Percentiles rank a stretch among this genome's conserved stretches.
Evolutionary conservation across 53 echinoderm and acorn worm species (phyloP).

Genomic region (Zoroaster sp.): DNA sequence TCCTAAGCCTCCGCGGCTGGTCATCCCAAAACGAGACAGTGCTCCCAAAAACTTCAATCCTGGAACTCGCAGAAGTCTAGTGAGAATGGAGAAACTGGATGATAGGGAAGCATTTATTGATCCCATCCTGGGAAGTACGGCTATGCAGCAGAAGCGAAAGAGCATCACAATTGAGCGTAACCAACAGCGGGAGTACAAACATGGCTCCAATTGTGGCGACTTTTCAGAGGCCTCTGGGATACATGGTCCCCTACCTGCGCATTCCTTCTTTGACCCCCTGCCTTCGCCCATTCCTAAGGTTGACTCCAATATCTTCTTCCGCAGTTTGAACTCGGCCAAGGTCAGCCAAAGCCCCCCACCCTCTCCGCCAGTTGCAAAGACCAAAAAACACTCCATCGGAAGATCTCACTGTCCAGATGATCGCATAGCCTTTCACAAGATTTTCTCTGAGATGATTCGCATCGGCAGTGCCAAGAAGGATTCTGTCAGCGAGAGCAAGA

Average conservation of each 20-base stretch:
- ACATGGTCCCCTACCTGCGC: background rate
- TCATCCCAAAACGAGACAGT: constrained; percentile 41
- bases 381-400: constrained; percentile 57
- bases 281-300: constrained; percentile 62
- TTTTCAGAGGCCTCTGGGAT: constrained; percentile 39
- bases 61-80: background rate
- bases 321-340: constrained; percentile 70
- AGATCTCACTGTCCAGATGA: constrained; percentile 71
- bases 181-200: constrained; percentile 65
- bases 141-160: constrained; percentile 52
- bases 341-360: constrained; percentile 68
- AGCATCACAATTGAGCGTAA: constrained; percentile 43
- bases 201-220: constrained; percentile 47
- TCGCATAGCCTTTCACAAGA: constrained; percentile 80
- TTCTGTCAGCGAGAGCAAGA: constrained; percentile 50
- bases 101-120: constrained; percentile 27
- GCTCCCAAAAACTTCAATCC: background rate
- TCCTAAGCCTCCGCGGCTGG: constrained; percentile 40
- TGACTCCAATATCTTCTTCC: constrained; percentile 61
- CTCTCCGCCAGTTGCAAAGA: background rate
- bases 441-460: constrained; percentile 83
- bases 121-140: constrained; percentile 36
- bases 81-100: constrained; percentile 25
- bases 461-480: constrained; percentile 83
- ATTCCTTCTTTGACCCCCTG: constrained; percentile 56